These are phyloP conservation scores for Phlogophora meticulosa DNA, from an alignment of 2,888 invertebrate species.

Conservation along the genomic window DNA sequence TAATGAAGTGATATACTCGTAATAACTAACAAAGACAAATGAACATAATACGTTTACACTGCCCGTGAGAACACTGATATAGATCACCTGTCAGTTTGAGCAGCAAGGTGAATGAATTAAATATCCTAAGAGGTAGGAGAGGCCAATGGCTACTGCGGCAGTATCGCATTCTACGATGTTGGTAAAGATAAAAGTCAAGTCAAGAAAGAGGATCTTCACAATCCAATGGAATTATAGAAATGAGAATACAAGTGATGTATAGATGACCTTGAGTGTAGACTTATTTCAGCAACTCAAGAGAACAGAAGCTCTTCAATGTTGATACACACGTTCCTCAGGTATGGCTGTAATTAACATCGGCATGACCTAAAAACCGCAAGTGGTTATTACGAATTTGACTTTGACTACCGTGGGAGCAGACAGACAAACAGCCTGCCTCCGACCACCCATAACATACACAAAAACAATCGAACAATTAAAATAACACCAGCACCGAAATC, in stretches of 20 bases:
- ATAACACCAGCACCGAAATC: slow-evolving; percentile 67
- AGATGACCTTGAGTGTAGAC: slow-evolving; percentile 20
- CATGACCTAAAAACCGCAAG: slow-evolving; percentile 73
- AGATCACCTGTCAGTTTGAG: slow-evolving; percentile 35
- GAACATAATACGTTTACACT: slow-evolving; percentile 28
- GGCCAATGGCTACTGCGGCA: slow-evolving; percentile 22
- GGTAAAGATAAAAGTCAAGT: neutral
- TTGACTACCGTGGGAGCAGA: slow-evolving; percentile 81
- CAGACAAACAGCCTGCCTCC: slow-evolving; percentile 60
- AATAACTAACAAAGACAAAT: slow-evolving; percentile 50
- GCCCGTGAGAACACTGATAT: slow-evolving; percentile 49
- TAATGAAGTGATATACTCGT: slow-evolving; percentile 27
- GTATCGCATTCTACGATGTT: neutral
- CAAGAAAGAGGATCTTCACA: neutral
- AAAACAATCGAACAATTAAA: slow-evolving; percentile 84
- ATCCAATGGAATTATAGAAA: slow-evolving; percentile 2
- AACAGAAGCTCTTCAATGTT: slow-evolving; percentile 33
- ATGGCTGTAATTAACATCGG: slow-evolving; percentile 69
- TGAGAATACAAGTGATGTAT: neutral
- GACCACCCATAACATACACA: slow-evolving; percentile 71
- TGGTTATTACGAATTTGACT: slow-evolving; percentile 80
- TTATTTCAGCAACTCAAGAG: slow-evolving; percentile 17
- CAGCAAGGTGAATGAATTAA: slow-evolving; percentile 51
- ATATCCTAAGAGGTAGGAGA: slow-evolving; percentile 10
- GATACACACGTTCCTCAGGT: slow-evolving; percentile 17